Conservation (phyloP, 2,113 vertebrate species). For the Corapipo altera region DNA sequence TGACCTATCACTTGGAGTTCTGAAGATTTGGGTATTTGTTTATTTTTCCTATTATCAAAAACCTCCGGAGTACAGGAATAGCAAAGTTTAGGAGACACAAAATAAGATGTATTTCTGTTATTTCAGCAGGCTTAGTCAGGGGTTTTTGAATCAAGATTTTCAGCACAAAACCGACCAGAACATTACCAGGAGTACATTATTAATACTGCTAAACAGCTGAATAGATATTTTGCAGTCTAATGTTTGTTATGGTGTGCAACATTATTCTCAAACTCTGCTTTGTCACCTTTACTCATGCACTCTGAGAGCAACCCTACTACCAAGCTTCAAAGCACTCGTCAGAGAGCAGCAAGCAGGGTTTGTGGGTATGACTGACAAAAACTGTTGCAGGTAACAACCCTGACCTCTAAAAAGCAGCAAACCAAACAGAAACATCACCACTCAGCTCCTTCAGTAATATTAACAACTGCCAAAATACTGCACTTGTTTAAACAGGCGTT, state of each 20-base stretch:
- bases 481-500: not conserved
- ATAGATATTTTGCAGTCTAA: not conserved
- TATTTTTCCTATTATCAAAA: not conserved
- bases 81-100: not conserved
- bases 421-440: not conserved
- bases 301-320: fast-evolving
- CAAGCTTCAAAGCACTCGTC: fast-evolving
- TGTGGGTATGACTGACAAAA: not conserved
- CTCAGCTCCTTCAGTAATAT: not conserved
- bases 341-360: not conserved
- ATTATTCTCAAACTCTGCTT: not conserved
- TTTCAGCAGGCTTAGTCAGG: not conserved
- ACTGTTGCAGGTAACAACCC: not conserved
- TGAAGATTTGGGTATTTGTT: not conserved
- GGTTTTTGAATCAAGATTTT: not conserved
- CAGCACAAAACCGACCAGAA: not conserved
- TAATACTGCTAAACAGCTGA: not conserved
- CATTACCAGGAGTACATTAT: fast-evolving
- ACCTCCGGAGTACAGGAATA: not conserved
- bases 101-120: not conserved
- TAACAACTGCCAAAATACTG: not conserved
- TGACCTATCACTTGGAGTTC: not conserved
- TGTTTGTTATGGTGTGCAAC: fast-evolving
- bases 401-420: not conserved
- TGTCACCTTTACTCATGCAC: not conserved